Evolutionary conservation across 1,140 invertebrate genomes (phyloP).

Genomic region (Lordiphosa mommai): DNA sequence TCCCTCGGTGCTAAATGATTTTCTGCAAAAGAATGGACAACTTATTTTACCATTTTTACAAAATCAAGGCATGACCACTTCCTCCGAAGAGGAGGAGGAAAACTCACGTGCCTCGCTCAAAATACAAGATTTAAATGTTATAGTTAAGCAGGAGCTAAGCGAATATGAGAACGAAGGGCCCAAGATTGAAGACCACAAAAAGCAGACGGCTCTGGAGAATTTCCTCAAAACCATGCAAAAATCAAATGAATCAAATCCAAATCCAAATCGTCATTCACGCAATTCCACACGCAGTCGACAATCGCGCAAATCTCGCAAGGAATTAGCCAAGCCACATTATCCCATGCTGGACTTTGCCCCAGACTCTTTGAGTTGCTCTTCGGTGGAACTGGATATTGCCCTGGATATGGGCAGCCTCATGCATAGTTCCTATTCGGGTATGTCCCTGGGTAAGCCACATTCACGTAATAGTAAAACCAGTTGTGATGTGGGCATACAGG

Average conservation of each 20-base stretch:
- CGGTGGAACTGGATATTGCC: constrained; percentile 54
- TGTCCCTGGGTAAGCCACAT: constrained; percentile 81
- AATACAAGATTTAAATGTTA: constrained; percentile 81
- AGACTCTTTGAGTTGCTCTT: constrained; percentile 50
- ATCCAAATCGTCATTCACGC: constrained; percentile 54
- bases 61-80: constrained; percentile 80
- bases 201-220: constrained; percentile 66
- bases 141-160: constrained; percentile 80
- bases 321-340: constrained; percentile 9
- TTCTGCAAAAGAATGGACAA: constrained; percentile 81
- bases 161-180: constrained; percentile 79
- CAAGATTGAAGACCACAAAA: constrained; percentile 60
- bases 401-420: constrained; percentile 49
- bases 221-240: constrained; percentile 69
- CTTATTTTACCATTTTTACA: constrained; percentile 81
- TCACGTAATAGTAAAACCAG: constrained; percentile 80
- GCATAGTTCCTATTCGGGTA: constrained; percentile 80
- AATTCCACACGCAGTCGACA: constrained; percentile 61
- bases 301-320: constrained; percentile 56
- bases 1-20: constrained; percentile 80
- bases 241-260: constrained; percentile 65
- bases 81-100: constrained; percentile 81
- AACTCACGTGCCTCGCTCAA: constrained; percentile 81
- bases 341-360: constrained; percentile 30
- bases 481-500: constrained; percentile 82